phyloP scores from a whole-genome alignment of 2,113 vertebrate genomes.

The Corythaixoides concolor region DNA sequence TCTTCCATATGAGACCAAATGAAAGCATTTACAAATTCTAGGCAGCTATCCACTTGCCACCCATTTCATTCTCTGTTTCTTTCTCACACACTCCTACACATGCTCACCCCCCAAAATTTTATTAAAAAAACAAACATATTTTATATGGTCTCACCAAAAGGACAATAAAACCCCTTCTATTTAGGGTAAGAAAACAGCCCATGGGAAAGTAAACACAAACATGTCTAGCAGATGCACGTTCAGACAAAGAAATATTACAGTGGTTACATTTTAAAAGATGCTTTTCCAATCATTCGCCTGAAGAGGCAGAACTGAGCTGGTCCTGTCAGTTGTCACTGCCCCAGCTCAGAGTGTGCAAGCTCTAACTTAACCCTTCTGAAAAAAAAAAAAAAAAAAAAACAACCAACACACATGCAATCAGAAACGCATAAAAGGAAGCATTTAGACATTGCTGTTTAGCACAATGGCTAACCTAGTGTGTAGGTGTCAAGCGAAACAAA shows the following conservation, averaged over 20 bases:
- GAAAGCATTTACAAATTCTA: neutral
- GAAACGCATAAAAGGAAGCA: constrained; percentile 53
- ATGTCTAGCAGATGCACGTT: neutral
- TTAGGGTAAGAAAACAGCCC: neutral
- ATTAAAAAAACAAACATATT: neutral
- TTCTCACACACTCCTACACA: fast-evolving
- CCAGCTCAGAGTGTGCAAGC: neutral
- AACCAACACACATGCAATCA: constrained; percentile 7
- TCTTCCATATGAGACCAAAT: neutral
- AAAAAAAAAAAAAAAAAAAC: neutral
- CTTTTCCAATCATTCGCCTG: constrained; percentile 1
- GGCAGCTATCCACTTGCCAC: neutral
- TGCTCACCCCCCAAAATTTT: neutral
- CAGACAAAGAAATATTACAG: neutral
- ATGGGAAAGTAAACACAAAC: neutral
- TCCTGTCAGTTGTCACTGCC: neutral
- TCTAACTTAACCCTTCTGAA: constrained; percentile 33
- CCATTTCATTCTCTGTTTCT: neutral
- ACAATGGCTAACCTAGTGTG: constrained; percentile 41
- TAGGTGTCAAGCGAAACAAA: constrained; percentile 62
- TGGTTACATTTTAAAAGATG: constrained; percentile 1
- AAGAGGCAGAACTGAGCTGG: neutral
- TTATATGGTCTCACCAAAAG: neutral
- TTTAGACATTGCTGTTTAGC: constrained; percentile 43
- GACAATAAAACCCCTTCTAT: neutral